Evolutionary conservation across 2,797 vertebrate species (phyloP), one percentile per base, ranked within the genome.

Genomic region (Hydrocynus forskahlii): DNA sequence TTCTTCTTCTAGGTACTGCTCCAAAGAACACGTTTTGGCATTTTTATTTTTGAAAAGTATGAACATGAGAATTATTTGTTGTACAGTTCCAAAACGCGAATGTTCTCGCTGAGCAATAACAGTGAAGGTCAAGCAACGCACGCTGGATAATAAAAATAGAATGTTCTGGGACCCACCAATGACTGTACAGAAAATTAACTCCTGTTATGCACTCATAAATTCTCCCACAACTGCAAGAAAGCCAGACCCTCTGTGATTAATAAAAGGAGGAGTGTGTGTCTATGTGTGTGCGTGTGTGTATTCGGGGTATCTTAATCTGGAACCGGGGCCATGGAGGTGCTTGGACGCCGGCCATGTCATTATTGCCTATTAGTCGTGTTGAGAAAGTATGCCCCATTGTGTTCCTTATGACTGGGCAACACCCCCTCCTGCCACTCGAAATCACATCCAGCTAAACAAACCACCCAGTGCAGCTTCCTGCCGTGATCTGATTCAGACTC

Each of bases 371-470:
- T 92, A 92, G 92, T 88, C 81, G 78, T 92, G 91, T 92, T 92
- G 87, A 91, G 87, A 94, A 93, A 93, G 91, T 92, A 92, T 92
- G 91, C 85, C 88, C 79, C 88, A 93, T 94, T 94, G 93, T 94
- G 92, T 92, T 93, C 87, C 89, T 87, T 89, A 91, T 84, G 89
- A 92, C 78, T 90, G 91, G 92, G 88, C 90, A 90, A 91, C 92
- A 91, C 91, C 92, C 91, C 91, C 92, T 89, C 91, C 91, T 89
- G 90, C 92, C 92, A 91, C 92, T 93, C 85, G 76, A 94, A 94
- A 93, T 94, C 92, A 93, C 91, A 93, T 93, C 92, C 92, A 93
- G 92, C 92, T 93, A 95, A 94, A 93, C 93, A 93, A 94, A 93
- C 91, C 91, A 90, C 89, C 91, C 89, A 77, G 86, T 79, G 82